phyloP scores from a whole-genome alignment of 2,888 invertebrate species.

The Galerucella pusilla region DNA sequence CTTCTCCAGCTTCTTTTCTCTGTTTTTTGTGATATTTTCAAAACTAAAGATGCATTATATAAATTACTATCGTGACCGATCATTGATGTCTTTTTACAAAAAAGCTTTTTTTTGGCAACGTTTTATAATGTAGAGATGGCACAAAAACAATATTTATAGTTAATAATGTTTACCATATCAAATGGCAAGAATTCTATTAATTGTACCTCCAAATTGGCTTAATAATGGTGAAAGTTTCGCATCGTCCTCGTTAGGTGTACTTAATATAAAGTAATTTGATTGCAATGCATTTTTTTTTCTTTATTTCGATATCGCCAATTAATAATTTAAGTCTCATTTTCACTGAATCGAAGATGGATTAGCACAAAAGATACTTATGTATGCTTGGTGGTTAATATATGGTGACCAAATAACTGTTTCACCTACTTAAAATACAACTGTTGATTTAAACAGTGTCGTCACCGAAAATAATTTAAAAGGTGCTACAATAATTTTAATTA shows the following conservation, averaged over 20 bases:
- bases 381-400: constrained; percentile 33
- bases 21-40: too few species aligned
- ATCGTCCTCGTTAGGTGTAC: background rate
- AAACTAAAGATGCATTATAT: too few species aligned
- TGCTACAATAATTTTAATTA: background rate
- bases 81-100: too few species aligned
- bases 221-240: background rate
- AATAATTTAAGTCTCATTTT: constrained; percentile 19
- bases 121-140: too few species aligned
- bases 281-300: constrained; percentile 4
- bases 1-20: too few species aligned
- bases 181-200: background rate
- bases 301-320: constrained; percentile 17
- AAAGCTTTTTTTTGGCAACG: too few species aligned
- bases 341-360: constrained; percentile 31
- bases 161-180: background rate
- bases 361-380: constrained; percentile 19
- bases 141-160: background rate
- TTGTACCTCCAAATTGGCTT: background rate
- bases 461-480: background rate
- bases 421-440: constrained; percentile 36
- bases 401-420: constrained; percentile 38
- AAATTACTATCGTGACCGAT: too few species aligned
- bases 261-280: background rate
- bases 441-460: constrained; percentile 3